Percentiles rank a stretch among this genome's conserved stretches.
phyloP scores from a whole-genome alignment of 1,140 invertebrate genomes.

The Stegodyphus mimosarum region DNA sequence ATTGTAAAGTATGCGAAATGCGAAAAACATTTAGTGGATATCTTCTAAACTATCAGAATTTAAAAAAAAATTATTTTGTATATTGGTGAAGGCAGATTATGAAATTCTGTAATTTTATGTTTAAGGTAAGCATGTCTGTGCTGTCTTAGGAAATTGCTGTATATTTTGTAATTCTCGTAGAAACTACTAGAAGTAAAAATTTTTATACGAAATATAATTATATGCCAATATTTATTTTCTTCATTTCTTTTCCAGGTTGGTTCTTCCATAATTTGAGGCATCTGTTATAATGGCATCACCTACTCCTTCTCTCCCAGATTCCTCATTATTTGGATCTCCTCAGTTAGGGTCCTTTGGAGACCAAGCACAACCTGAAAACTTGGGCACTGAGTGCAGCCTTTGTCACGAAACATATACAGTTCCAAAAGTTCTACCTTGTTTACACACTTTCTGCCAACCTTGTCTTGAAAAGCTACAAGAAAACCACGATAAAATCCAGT shows the following conservation, averaged over 20 bases:
- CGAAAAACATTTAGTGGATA: no score
- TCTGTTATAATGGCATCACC: constrained; percentile 59
- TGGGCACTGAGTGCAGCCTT: constrained; percentile 78
- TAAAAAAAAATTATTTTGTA: no score
- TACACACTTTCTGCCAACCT: constrained; percentile 83
- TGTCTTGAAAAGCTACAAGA: constrained; percentile 77
- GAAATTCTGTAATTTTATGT: no score
- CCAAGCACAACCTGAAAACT: constrained; percentile 6
- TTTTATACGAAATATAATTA: no score
- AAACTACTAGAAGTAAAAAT: no score
- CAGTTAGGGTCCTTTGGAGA: constrained; percentile 36
- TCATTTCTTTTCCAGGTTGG: constrained; percentile 3
- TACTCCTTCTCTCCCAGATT: constrained; percentile 50
- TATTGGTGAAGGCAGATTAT: no score
- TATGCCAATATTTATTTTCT: not conserved
- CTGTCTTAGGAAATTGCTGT: no score
- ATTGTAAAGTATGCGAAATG: no score
- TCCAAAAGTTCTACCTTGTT: constrained; percentile 81
- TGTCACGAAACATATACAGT: constrained; percentile 81
- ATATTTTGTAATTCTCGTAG: no score
- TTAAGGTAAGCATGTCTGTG: no score
- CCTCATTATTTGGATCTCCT: constrained; percentile 53
- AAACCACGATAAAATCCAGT: constrained; percentile 80
- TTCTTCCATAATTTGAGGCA: not conserved
- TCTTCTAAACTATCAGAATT: no score